These are phyloP conservation scores for Trochalopteron elliotii DNA, from an alignment of 2,113 vertebrate species.

Conservation along the genomic window DNA sequence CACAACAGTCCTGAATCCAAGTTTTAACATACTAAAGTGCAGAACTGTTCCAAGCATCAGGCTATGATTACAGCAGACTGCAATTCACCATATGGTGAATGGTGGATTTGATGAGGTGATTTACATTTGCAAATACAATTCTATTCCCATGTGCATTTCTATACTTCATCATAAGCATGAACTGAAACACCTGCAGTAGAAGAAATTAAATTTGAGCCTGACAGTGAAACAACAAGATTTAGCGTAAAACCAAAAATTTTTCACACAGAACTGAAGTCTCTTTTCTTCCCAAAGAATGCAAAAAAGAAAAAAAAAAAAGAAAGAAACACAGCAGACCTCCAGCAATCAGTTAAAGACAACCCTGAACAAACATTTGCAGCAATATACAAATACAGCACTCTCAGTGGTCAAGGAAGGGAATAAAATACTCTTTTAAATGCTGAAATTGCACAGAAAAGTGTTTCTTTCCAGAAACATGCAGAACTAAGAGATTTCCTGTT, in stretches of 20 bases:
- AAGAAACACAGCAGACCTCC: not conserved
- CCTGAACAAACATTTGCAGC: not conserved
- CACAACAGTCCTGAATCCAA: not conserved
- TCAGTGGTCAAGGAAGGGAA: not conserved
- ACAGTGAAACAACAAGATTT: not conserved
- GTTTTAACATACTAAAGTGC: not conserved
- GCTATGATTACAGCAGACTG: not conserved
- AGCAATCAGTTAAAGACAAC: not conserved
- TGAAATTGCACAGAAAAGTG: not conserved
- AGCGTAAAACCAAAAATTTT: not conserved
- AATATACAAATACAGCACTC: not conserved
- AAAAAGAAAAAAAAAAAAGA: not conserved
- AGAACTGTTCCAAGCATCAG: not conserved
- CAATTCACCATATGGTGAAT: slow-evolving; percentile 6
- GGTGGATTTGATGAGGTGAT: not conserved
- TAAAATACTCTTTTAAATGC: not conserved
- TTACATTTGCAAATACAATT: not conserved
- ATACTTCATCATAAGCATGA: not conserved
- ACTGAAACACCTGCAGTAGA: not conserved
- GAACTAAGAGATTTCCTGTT: not conserved
- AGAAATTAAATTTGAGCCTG: not conserved
- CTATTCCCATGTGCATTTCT: not conserved
- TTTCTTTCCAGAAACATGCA: not conserved
- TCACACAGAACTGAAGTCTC: not conserved
- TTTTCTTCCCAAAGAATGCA: not conserved